A percentile compares a stretch with the other conserved stretches of the same genome.
These are phyloP conservation scores for Vulpes vulpes DNA, from an alignment of 2,113 vertebrate genomes.

Conservation along the genomic window DNA sequence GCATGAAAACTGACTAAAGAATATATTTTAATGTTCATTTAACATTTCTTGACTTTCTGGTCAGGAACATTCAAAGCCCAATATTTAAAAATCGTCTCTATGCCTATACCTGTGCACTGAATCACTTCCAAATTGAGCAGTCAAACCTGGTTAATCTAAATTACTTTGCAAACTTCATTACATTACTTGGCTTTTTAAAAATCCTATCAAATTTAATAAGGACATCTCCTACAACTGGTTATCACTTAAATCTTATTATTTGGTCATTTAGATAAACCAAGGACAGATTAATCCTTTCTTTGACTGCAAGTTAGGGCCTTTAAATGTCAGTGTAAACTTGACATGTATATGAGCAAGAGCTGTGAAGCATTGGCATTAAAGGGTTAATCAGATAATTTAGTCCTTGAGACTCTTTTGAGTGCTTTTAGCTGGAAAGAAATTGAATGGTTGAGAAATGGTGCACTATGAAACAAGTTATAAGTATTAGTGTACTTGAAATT, in stretches of 20 bases:
- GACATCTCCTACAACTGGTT: conserved; percentile 74
- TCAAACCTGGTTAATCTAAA: conserved; percentile 81
- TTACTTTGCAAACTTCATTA: conserved; percentile 83
- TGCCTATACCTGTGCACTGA: conserved; percentile 58
- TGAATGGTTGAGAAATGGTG: conserved; percentile 58
- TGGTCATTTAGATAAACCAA: conserved; percentile 78
- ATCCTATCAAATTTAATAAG: conserved; percentile 80
- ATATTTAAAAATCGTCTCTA: conserved; percentile 60
- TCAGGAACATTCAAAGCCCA: conserved; percentile 48
- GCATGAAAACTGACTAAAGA: conserved; percentile 24
- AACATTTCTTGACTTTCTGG: conserved; percentile 60
- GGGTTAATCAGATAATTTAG: conserved; percentile 75
- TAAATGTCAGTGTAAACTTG: conserved; percentile 70
- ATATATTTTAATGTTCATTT: conserved; percentile 30
- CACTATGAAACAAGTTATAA: conserved; percentile 71
- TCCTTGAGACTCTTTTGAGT: conserved; percentile 68
- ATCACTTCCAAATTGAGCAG: conserved; percentile 80
- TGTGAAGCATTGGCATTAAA: conserved; percentile 55
- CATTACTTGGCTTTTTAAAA: conserved; percentile 79
- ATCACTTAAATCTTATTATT: conserved; percentile 79
- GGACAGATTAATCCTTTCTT: conserved; percentile 72
- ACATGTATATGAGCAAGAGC: not conserved
- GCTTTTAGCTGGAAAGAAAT: conserved; percentile 65
- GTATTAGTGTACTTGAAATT: conserved; percentile 72
- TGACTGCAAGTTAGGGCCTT: conserved; percentile 35